phyloP scores from a whole-genome alignment of 2,797 vertebrate species.

The Clamator glandarius region DNA sequence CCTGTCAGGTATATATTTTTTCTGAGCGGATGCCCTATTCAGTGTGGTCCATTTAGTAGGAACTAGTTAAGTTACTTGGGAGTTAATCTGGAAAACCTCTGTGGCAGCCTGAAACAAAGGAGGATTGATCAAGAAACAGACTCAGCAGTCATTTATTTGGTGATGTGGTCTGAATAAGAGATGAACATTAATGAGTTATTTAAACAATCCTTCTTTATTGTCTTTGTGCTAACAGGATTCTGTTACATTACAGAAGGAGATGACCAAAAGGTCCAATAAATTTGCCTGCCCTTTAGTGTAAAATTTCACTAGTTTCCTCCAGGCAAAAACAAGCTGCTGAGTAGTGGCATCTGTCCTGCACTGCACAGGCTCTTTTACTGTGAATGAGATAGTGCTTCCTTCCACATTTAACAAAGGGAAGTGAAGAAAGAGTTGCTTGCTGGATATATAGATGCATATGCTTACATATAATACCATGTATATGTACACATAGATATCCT shows the following conservation, averaged over 20 bases:
- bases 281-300: slow-evolving; percentile 53
- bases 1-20: not conserved
- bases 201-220: slow-evolving; percentile 53
- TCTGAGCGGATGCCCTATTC: not conserved
- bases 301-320: slow-evolving; percentile 32
- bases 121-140: slow-evolving; percentile 45
- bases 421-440: not conserved
- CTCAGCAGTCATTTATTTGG: slow-evolving; percentile 40
- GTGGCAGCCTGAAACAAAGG: slow-evolving; percentile 46
- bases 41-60: not conserved
- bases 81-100: slow-evolving; percentile 40
- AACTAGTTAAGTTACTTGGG: slow-evolving; percentile 25
- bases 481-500: not conserved
- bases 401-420: not conserved
- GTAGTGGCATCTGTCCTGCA: not conserved
- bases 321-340: slow-evolving; percentile 40
- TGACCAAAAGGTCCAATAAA: slow-evolving; percentile 25
- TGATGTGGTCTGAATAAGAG: slow-evolving; percentile 40
- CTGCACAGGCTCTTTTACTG: not conserved
- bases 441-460: accelerated
- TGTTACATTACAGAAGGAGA: slow-evolving; percentile 35
- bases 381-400: slow-evolving; percentile 11
- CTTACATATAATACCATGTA: not conserved
- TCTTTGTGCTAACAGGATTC: slow-evolving; percentile 38
- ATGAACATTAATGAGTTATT: slow-evolving; percentile 19